phyloP scores from a whole-genome alignment of 2,113 vertebrate genomes.

The Pseudorectes ferrugineus region DNA sequence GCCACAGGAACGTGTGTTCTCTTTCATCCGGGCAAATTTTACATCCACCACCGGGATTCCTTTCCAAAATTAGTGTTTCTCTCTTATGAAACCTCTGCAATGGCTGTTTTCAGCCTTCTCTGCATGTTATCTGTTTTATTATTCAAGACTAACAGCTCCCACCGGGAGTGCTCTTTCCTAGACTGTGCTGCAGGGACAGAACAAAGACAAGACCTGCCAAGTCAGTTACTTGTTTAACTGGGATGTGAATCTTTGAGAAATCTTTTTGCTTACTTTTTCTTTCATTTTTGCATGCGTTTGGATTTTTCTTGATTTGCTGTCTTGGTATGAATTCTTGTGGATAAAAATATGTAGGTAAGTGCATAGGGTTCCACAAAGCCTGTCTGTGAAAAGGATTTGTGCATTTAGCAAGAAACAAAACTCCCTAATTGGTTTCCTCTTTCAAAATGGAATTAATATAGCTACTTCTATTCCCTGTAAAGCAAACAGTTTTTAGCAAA shows the following conservation, averaged over 20 bases:
- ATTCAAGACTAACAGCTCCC: conserved; percentile 53
- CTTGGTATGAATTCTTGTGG: neutral
- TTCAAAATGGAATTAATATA: neutral
- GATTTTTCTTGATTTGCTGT: neutral
- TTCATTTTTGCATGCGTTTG: neutral
- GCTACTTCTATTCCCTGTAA: neutral
- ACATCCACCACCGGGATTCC: neutral
- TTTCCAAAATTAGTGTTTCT: conserved; percentile 20
- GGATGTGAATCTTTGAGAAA: neutral
- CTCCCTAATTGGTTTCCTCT: neutral
- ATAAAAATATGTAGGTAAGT: neutral
- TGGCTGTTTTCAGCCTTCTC: conserved; percentile 34
- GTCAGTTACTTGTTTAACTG: conserved; percentile 23
- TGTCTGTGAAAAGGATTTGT: neutral
- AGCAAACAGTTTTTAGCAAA: neutral
- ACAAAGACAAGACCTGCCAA: conserved; percentile 28
- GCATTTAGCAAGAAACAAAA: neutral
- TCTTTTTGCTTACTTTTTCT: conserved; percentile 9
- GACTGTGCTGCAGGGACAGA: neutral
- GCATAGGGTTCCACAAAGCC: neutral
- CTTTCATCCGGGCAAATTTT: neutral
- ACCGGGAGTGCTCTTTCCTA: conserved; percentile 8
- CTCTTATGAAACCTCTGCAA: conserved; percentile 21
- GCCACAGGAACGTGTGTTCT: neutral
- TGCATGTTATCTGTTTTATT: conserved; percentile 60